Base-by-base conservation (phyloP, 1,140 invertebrate species). In the Spodoptera litura region DNA sequence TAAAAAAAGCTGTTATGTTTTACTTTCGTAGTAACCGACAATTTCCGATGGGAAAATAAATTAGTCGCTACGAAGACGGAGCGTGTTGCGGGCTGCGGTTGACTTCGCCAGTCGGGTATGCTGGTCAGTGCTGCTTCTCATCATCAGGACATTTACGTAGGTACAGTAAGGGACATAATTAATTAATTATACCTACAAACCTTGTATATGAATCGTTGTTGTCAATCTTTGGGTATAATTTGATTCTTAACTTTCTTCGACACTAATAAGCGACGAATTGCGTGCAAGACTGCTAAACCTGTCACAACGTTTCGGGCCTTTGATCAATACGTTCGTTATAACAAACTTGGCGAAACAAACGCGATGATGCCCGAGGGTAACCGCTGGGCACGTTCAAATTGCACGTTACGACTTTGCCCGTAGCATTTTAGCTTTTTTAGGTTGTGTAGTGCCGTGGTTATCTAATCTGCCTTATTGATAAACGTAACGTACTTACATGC, bases 11-110 rank as follows among this genome's bases (percentile, higher is more conserved):
- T 15, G 49, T 64, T 64, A 64, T 64, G 59, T 64, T 52, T 75
- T 75, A 62, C 44, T 62, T 62, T 75, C 73, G 73, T 75, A 64
- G 73, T 70, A 52, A 64, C 58, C 27, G 13, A 31, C 38, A 62
- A 27, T 59, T 75, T 75, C 73, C 49, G 58, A 64, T 75, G 73
- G 73, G 73, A 75, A 75, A 75, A 75, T 75, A 64, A 75, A 62
- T 64, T n/a, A 64, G 49, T 75, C 73, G 73, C 59, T 75, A 75
- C 73, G 73, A 13, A 52, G 38, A 4, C 13, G 49, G 59, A 61
- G 25, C 38, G 49, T 10, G 59, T 64, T 75, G 73, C 27, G 59
- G 73, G 62, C 72, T 75, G 31, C 27, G 51, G 70, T 53, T 53
- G 38, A 27, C 58, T 38, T 1, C n/a, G 20, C 31, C 31, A 31